Evolutionary conservation across 2,888 invertebrate genomes (phyloP).

Genomic region (Fragum sueziense): DNA sequence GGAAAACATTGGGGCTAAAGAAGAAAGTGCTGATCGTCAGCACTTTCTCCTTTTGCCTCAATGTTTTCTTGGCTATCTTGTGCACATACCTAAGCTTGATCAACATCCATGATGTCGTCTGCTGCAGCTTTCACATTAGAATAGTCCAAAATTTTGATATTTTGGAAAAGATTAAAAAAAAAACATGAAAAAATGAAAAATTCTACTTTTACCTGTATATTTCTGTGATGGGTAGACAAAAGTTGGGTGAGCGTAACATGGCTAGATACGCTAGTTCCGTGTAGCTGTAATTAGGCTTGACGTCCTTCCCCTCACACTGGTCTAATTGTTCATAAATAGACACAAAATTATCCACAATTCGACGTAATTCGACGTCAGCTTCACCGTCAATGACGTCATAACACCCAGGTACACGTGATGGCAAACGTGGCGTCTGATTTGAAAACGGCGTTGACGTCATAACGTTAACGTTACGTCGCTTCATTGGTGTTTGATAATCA

Average conservation of each 20-base stretch:
- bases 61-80: no score
- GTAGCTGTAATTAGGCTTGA: slow-evolving; percentile 72
- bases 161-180: no score
- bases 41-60: no score
- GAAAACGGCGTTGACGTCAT: slow-evolving; percentile 9
- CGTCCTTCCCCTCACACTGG: slow-evolving; percentile 50
- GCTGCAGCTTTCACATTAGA: no score
- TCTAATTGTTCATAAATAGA: slow-evolving; percentile 67
- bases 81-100: no score
- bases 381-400: slow-evolving; percentile 13
- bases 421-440: not conserved
- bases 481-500: not conserved
- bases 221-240: slow-evolving; percentile 69
- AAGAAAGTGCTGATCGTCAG: no score
- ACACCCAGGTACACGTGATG: not conserved
- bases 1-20: no score
- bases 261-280: slow-evolving; percentile 72
- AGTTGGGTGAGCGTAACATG: slow-evolving; percentile 68
- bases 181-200: no score
- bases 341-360: slow-evolving; percentile 69
- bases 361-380: slow-evolving; percentile 63
- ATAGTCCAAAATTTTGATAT: no score
- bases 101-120: no score
- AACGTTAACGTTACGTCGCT: not conserved
- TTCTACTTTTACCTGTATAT: slow-evolving; percentile 67